Percentiles rank a stretch among this genome's conserved stretches.
Conservation (phyloP, 2,797 vertebrate genomes). For the Alauda arvensis region DNA sequence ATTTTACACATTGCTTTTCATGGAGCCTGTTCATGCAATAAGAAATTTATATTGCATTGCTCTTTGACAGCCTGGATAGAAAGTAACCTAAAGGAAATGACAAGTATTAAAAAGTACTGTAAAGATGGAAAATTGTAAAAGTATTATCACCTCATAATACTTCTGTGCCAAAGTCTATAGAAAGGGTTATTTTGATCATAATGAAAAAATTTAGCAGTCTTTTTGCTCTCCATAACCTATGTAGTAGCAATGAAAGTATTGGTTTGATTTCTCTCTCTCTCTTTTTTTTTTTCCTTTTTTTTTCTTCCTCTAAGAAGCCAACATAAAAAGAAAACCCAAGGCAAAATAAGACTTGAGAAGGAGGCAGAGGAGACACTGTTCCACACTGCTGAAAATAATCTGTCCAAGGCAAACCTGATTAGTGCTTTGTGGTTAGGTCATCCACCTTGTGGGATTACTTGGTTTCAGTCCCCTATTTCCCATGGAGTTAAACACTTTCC, state of each 20-base stretch:
- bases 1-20: neutral
- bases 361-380: neutral
- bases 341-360: neutral
- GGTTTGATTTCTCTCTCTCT: neutral
- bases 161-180: neutral
- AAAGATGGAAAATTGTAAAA: neutral
- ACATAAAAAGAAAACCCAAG: neutral
- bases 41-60: neutral
- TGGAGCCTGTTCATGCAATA: neutral
- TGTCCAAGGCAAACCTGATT: neutral
- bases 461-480: neutral
- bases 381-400: neutral
- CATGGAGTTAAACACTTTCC: neutral
- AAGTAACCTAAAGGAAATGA: neutral
- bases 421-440: neutral
- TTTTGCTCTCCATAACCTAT: neutral
- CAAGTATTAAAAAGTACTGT: neutral
- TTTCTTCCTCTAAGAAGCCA: neutral
- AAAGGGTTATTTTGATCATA: neutral
- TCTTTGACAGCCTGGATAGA: neutral
- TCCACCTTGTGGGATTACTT: neutral
- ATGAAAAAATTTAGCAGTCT: neutral
- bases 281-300: neutral
- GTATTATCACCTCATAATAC: neutral
- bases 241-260: neutral